phyloP scores from a whole-genome alignment of 2,797 vertebrate genomes.

The Macropus fuliginosus region DNA sequence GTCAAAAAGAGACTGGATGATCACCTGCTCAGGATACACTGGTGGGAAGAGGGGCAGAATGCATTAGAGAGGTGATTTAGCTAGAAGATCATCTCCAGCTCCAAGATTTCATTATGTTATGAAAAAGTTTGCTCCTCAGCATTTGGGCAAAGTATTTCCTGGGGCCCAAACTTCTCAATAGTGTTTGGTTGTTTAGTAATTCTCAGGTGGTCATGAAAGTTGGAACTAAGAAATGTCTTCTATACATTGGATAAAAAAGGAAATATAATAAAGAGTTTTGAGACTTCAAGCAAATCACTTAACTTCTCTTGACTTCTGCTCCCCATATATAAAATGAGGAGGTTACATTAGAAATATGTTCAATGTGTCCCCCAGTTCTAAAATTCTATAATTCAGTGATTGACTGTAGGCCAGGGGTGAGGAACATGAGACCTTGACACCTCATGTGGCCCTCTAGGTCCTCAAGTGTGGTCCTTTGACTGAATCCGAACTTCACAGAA shows the following conservation, averaged over 20 bases:
- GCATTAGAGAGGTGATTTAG: background rate
- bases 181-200: background rate
- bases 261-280: background rate
- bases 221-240: background rate
- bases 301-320: background rate
- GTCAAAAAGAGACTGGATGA: background rate
- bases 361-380: background rate
- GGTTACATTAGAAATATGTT: background rate
- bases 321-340: background rate
- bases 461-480: too few relatives aligned
- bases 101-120: background rate
- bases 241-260: background rate
- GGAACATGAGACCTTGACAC: too few relatives aligned
- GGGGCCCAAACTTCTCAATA: background rate
- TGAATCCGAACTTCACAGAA: too few relatives aligned
- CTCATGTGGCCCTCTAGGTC: too few relatives aligned
- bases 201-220: constrained; percentile 40
- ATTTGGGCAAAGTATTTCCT: constrained; percentile 45
- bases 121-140: background rate
- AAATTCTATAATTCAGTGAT: background rate
- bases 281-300: background rate
- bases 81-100: background rate
- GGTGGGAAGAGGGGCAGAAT: too few relatives aligned
- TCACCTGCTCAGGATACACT: background rate
- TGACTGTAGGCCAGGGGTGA: background rate